Conservation (phyloP, 2,888 invertebrate genomes). For the Frankliniella intonsa region DNA sequence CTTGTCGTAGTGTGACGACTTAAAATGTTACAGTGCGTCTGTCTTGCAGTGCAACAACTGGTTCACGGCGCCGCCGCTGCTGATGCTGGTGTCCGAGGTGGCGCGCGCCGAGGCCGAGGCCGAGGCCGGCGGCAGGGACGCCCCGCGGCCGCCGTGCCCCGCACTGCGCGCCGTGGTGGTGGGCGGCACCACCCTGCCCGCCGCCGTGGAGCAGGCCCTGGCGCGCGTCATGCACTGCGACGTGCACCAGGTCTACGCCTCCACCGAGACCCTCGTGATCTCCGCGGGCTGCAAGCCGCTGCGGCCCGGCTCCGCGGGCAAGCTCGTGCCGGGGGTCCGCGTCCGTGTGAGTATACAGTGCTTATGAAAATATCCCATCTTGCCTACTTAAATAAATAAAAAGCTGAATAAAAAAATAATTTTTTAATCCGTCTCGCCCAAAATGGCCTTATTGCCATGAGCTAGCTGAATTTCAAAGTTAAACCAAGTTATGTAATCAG, state of each 20-base stretch:
- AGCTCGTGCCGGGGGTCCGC: not conserved
- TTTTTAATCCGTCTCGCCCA: too few species aligned
- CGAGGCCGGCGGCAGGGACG: not conserved
- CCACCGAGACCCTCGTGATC: not conserved
- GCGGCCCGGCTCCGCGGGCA: not conserved
- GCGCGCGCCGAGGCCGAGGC: not conserved
- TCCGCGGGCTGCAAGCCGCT: not conserved
- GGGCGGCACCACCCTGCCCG: not conserved
- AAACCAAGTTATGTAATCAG: too few species aligned
- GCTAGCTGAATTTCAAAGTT: too few species aligned
- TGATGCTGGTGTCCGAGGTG: not conserved
- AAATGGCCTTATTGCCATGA: too few species aligned
- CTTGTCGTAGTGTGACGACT: too few species aligned
- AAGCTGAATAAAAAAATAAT: too few species aligned
- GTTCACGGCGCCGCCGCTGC: conserved; percentile 2
- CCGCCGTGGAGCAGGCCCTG: not conserved
- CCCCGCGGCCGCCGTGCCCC: not conserved
- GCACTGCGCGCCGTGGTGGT: not conserved
- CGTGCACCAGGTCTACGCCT: not conserved
- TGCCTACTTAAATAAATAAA: too few species aligned
- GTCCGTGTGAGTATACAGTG: not conserved
- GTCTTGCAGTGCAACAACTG: not conserved
- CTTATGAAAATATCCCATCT: too few species aligned
- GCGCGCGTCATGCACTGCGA: not conserved
- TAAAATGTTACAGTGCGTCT: too few species aligned